Base-by-base conservation (phyloP, 2,797 vertebrate genomes). In the Urocyon cinereoargenteus region DNA sequence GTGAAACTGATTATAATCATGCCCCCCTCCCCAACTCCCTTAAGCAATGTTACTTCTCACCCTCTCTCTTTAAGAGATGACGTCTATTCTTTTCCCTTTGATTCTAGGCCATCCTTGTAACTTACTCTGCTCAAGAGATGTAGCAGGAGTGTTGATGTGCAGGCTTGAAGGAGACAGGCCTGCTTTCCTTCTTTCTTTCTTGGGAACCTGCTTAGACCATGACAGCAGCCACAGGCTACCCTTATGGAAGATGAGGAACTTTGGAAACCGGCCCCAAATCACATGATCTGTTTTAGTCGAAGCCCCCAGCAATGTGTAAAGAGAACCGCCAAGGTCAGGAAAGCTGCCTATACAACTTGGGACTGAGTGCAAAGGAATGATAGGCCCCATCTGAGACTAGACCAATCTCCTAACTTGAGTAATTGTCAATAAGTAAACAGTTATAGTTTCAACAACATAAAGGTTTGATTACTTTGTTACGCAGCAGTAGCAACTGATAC, bases 131-230 rank as follows among this genome's bases (percentile, higher is more conserved):
- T 73, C 22, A 10, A 4, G 0, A 18, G 0, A 53, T 40, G 22
- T 3, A 40, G 55, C 40, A 18, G 31, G 55, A 21, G 14, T 49
- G 19, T 24, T 28, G 4, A 53, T 6, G 3, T 31, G 1, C 9
- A 4, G 16, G 1, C 10, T 19, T 3, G 14, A 26, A 70, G 18
- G 53, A 70, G 2, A n/a, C 4, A 0, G 9, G 0, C 0, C 5
- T 7, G 12, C 21, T 28, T 59, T 64, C n/a, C 73, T 10, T 84
- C 62, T 2, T 31, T 53, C 53, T 86, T 2, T 34, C 22, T 28
- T 15, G 1, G 24, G 5, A 40, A 7, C 18, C 18, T 53, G 18
- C 5, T 13, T 28, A 15, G 12, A 11, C 11, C 5, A 2, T 14
- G 13, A 51, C 9, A 28, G 0, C 4, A 26, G 24, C 4, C 18